Evolutionary conservation across 2,888 invertebrate species (phyloP).

Genomic region (Andrena hattorfiana): DNA sequence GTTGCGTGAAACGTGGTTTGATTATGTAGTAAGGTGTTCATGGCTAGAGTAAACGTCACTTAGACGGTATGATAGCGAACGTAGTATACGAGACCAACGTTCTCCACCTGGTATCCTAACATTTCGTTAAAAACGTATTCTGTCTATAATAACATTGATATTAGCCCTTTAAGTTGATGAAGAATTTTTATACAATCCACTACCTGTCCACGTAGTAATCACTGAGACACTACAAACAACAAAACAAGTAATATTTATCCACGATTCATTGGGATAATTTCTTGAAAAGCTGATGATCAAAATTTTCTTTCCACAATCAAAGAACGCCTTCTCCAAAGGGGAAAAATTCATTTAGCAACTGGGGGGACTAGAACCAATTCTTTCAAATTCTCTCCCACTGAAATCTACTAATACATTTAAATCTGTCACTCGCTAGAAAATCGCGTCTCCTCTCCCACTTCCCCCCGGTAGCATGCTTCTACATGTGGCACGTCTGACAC

Average conservation of each 20-base stretch:
- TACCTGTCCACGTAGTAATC: too few relatives aligned
- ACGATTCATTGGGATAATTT: too few relatives aligned
- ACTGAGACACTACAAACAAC: too few relatives aligned
- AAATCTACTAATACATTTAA: background rate
- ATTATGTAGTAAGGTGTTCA: slow-evolving; percentile 44
- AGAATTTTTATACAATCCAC: too few relatives aligned
- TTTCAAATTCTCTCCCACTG: too few relatives aligned
- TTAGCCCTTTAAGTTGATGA: too few relatives aligned
- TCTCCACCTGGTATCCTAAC: slow-evolving; percentile 19
- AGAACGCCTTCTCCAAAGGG: too few relatives aligned
- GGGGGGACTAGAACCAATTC: too few relatives aligned
- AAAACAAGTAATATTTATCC: too few relatives aligned
- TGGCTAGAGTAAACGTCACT: slow-evolving; percentile 45
- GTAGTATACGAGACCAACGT: slow-evolving; percentile 24
- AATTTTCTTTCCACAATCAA: too few relatives aligned
- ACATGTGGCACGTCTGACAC: background rate
- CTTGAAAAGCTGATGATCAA: too few relatives aligned
- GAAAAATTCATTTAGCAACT: too few relatives aligned
- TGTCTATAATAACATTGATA: background rate
- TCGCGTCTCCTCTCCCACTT: background rate
- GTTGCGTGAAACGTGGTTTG: slow-evolving; percentile 39
- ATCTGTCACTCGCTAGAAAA: background rate
- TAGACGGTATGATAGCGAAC: slow-evolving; percentile 23
- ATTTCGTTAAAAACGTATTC: slow-evolving; percentile 2
- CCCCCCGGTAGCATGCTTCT: background rate